Conservation (phyloP, 1,140 invertebrate genomes). For the Metaphire vulgaris region DNA sequence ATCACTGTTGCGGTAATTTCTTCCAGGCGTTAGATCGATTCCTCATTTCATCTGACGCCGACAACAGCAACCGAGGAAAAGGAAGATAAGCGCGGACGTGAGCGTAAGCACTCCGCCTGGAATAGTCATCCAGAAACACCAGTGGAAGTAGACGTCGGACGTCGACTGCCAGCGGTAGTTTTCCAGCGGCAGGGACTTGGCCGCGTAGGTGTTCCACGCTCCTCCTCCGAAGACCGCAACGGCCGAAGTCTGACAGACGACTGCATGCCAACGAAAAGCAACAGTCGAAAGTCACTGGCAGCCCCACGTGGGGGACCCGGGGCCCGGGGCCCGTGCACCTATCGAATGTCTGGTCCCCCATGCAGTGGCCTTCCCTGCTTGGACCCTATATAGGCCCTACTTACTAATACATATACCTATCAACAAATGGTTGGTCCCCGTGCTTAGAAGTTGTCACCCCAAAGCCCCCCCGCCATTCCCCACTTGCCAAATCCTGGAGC, state of each 20-base stretch:
- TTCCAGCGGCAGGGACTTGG: background rate
- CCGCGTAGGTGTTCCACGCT: slow-evolving; percentile 3
- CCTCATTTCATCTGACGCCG: slow-evolving; percentile 5
- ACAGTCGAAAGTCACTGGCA: background rate
- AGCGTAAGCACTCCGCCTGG: slow-evolving; percentile 15
- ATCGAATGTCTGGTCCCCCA: background rate
- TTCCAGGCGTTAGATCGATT: too few species aligned
- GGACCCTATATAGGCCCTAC: background rate
- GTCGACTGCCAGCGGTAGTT: background rate
- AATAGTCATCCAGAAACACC: slow-evolving; percentile 20
- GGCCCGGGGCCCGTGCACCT: background rate
- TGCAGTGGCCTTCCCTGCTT: too few species aligned
- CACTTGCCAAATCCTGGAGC: too few species aligned
- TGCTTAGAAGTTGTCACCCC: too few species aligned
- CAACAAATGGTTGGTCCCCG: too few species aligned
- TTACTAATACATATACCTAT: too few species aligned
- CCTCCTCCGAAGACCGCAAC: slow-evolving; percentile 17
- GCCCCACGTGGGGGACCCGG: background rate
- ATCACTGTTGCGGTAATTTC: too few species aligned
- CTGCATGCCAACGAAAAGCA: too few species aligned
- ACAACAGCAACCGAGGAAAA: slow-evolving; percentile 7
- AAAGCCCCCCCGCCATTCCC: too few species aligned
- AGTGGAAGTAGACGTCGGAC: slow-evolving; percentile 9
- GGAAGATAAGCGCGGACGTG: slow-evolving; percentile 1
- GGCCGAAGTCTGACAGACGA: slow-evolving; percentile 1